Evolutionary conservation across 2,797 vertebrate species (phyloP).

Genomic region (Vireo griseus): DNA sequence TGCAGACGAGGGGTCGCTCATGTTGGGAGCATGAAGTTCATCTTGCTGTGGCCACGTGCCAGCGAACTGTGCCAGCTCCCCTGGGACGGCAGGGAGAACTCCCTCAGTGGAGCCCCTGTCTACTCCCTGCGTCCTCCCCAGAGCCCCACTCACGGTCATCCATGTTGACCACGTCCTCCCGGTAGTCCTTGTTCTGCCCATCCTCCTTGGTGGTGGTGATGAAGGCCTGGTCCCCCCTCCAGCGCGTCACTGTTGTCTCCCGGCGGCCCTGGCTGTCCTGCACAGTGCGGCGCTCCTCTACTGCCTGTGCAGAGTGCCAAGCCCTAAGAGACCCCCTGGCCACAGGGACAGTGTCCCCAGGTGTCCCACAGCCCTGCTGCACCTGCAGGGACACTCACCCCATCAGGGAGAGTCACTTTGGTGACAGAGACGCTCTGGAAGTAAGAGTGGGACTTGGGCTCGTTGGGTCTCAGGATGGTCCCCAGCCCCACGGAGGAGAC

Average conservation of each 20-base stretch:
- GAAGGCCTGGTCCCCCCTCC: conserved; percentile 39
- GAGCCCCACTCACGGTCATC: conserved; percentile 47
- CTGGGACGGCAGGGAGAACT: conserved; percentile 44
- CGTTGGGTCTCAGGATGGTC: conserved; percentile 74
- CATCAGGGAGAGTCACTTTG: conserved; percentile 87
- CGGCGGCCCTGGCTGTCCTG: conserved; percentile 82
- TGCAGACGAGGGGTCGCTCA: conserved; percentile 72
- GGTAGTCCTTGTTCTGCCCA: neutral
- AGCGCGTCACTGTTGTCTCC: conserved; percentile 78
- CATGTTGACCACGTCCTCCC: neutral
- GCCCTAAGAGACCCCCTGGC: neutral
- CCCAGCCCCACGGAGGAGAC: conserved; percentile 85
- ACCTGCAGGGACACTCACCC: conserved; percentile 67
- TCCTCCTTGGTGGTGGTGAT: neutral
- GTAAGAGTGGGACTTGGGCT: conserved; percentile 67
- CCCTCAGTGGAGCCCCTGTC: accelerated
- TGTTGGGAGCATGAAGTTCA: neutral
- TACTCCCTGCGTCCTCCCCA: accelerated
- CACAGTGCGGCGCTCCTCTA: conserved; percentile 86
- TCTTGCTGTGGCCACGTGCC: neutral
- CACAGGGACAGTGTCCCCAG: accelerated
- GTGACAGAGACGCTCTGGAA: conserved; percentile 88
- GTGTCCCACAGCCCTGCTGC: accelerated
- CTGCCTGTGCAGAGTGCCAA: conserved; percentile 50
- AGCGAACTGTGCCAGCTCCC: neutral